Percentiles rank a stretch among this genome's conserved stretches.
Conservation (phyloP, 1,140 invertebrate species). For the Nephila pilipes region DNA sequence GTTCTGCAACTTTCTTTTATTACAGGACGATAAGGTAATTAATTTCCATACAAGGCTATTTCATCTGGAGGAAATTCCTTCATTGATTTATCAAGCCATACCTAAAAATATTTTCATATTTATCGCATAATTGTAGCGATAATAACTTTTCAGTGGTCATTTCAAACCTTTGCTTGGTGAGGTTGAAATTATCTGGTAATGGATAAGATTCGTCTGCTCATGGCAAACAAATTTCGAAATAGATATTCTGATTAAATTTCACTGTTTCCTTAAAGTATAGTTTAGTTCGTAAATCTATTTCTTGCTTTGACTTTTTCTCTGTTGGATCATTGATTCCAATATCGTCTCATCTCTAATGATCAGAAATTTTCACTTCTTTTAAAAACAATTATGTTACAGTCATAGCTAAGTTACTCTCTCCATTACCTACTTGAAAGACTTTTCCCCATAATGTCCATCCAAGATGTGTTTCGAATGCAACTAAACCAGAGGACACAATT, state of each 20-base stretch:
- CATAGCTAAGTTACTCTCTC: not conserved
- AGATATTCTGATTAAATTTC: not conserved
- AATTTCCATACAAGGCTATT: not conserved
- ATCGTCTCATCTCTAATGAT: not conserved
- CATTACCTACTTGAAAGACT: not conserved
- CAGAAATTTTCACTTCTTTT: not conserved
- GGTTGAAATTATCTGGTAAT: too few species aligned
- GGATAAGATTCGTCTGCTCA: too few species aligned
- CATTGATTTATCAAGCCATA: not conserved
- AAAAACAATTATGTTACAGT: slow-evolving; percentile 49
- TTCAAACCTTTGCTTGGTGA: too few species aligned
- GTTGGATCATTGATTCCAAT: slow-evolving; percentile 36
- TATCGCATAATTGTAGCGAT: not conserved
- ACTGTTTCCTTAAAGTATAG: not conserved
- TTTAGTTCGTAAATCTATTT: not conserved
- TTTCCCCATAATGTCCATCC: not conserved
- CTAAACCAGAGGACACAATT: not conserved
- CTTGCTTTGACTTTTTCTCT: slow-evolving; percentile 24
- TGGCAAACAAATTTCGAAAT: too few species aligned
- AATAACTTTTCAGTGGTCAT: too few species aligned
- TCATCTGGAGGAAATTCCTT: slow-evolving; percentile 20
- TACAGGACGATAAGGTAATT: slow-evolving; percentile 50
- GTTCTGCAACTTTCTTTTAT: slow-evolving; percentile 13
- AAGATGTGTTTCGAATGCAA: not conserved
- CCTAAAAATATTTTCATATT: not conserved